Percentiles rank a stretch among this genome's conserved stretches.
Conservation (phyloP, 2,113 vertebrate genomes). For the Pluvianellus socialis region DNA sequence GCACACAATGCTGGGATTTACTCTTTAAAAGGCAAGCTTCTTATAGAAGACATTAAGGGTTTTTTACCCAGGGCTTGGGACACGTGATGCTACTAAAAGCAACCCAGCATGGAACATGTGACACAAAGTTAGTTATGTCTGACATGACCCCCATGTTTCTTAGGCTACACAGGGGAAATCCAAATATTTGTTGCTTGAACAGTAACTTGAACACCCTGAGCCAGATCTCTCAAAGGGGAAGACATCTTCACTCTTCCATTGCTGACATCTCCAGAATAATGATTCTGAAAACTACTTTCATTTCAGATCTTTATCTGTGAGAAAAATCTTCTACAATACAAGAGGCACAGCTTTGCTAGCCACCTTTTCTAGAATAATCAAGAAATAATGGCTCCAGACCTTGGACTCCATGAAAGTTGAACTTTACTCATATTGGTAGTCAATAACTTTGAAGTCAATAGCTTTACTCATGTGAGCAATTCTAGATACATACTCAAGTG, state of each 20-base stretch:
- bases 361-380: neutral
- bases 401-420: neutral
- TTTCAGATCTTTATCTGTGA: neutral
- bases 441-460: neutral
- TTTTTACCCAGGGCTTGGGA: neutral
- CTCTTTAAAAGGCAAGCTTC: neutral
- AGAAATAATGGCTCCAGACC: neutral
- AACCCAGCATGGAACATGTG: too few relatives aligned
- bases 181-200: neutral
- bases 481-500: neutral
- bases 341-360: neutral
- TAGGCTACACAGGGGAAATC: neutral
- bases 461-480: neutral
- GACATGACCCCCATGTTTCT: neutral
- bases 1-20: neutral
- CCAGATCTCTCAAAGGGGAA: neutral
- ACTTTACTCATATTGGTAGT: neutral
- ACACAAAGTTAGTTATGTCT: fast-evolving
- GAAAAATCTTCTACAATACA: neutral
- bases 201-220: neutral
- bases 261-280: neutral
- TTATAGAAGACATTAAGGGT: neutral
- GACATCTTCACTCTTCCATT: neutral
- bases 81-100: neutral
- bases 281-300: neutral